Conservation (phyloP, 2,888 invertebrate species). For the Ceraclea dissimilis region DNA sequence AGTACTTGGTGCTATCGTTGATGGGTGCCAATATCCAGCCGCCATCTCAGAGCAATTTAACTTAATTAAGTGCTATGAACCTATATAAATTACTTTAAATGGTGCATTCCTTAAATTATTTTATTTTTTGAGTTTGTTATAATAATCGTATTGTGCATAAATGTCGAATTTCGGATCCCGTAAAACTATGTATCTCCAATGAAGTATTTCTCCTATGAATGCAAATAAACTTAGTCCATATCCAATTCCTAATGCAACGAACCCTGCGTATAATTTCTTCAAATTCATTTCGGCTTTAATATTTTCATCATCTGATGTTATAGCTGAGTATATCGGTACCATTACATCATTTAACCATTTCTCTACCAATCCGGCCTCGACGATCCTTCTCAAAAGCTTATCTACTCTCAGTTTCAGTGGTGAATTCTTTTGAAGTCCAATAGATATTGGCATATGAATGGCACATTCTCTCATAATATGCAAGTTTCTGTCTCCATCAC, state of each 20-base stretch:
- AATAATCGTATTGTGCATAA: conserved; percentile 45
- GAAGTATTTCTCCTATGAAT: conserved; percentile 54
- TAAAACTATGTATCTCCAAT: conserved; percentile 60
- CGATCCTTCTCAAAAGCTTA: conserved; percentile 55
- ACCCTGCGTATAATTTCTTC: conserved; percentile 68
- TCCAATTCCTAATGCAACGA: conserved; percentile 64
- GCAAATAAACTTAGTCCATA: conserved; percentile 52
- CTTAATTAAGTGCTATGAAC: no score
- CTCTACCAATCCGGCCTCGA: conserved; percentile 67
- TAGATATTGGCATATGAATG: conserved; percentile 71
- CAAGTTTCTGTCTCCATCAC: conserved; percentile 45
- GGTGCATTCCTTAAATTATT: no score
- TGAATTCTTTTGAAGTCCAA: conserved; percentile 77
- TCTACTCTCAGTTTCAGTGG: conserved; percentile 65
- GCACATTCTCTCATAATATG: conserved; percentile 80
- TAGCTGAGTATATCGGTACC: conserved; percentile 48
- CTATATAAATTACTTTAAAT: no score
- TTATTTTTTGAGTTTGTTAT: conserved; percentile 1
- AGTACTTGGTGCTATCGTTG: no score
- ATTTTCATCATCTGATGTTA: conserved; percentile 48
- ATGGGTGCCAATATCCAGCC: no score
- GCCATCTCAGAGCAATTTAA: no score
- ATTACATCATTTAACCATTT: conserved; percentile 76
- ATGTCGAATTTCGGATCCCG: conserved; percentile 65
- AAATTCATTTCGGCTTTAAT: conserved; percentile 72